Evolutionary conservation across 2,113 vertebrate species (phyloP).

Genomic region (Serilophus lunatus): DNA sequence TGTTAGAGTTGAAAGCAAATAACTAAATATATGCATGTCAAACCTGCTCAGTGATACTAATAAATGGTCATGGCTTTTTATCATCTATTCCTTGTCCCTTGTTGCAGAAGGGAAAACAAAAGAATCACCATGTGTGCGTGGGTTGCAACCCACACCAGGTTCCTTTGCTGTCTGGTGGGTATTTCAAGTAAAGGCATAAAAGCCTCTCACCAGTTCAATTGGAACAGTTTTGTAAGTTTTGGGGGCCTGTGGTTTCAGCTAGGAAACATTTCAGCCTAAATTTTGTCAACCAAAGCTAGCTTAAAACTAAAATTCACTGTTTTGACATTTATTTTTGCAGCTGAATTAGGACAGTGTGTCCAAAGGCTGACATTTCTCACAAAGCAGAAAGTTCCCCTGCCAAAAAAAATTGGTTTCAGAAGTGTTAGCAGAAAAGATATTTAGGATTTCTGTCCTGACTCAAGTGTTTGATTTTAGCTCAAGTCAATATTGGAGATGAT

Average conservation of each 20-base stretch:
- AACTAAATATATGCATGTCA: background rate
- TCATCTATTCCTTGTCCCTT: background rate
- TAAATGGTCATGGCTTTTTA: background rate
- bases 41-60: background rate
- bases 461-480: conserved; percentile 23
- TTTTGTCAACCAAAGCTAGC: background rate
- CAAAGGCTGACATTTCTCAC: conserved; percentile 22
- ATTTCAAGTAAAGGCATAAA: background rate
- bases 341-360: conserved; percentile 24
- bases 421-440: background rate
- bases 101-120: background rate
- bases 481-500: background rate
- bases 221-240: background rate
- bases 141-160: background rate
- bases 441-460: background rate
- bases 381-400: conserved; percentile 34
- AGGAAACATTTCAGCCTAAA: background rate
- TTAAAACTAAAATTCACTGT: conserved; percentile 23
- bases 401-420: background rate
- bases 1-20: background rate
- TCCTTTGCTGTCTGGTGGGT: background rate
- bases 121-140: background rate
- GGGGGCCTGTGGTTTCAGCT: background rate
- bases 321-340: conserved; percentile 42
- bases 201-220: background rate